Evolutionary conservation across 2,888 invertebrate species (phyloP), one percentile per base, ranked within the genome.

Genomic region (Isoperla grammatica): DNA sequence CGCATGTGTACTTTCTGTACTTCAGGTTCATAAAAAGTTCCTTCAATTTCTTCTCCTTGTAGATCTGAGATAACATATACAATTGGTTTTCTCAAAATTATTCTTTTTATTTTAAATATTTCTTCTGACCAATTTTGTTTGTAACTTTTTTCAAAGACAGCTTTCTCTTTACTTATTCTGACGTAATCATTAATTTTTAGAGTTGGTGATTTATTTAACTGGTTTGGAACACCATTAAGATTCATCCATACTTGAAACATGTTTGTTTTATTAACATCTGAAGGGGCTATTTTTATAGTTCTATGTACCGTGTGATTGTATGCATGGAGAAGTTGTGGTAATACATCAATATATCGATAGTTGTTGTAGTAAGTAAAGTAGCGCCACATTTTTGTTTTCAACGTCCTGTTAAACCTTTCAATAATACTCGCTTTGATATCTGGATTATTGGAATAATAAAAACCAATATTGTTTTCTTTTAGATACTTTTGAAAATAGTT

Each of bases 331-430:
- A 29, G 29, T 29, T 29, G 29, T 6, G 70, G 62, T 46, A 71
- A 57, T 11, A 69, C 62, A 56, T 69, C 65, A 6, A 69, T 57
- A 57, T 70, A 72, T 6, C 64, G 60, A 9, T 60, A 64, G 0
- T 64, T 66, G n/a, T 66, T 65, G 11, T 64, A 62, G 13, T 61
- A 55, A 1, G 67, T 67, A 50, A 71, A 69, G 57, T 68, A 67
- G 39, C 61, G 63, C 62, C 64, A 70, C 58, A 70, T 65, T 57
- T 62, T 66, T 29, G 65, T 64, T 62, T 70, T 71, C 12, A 71
- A 42, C 2, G 69, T 71, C 55, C 69, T 53, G 60, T 70, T 67
- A 12, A 69, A 68, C 5, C 72, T 49, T 64, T 73, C 72, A 3
- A 69, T 65, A 2, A 72, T 61, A 1, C 65, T 61, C 1, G 69